A percentile compares a stretch with the other conserved stretches of the same genome.
Evolutionary conservation across 2,113 vertebrate genomes (phyloP).

Genomic region (Anguilla rostrata): DNA sequence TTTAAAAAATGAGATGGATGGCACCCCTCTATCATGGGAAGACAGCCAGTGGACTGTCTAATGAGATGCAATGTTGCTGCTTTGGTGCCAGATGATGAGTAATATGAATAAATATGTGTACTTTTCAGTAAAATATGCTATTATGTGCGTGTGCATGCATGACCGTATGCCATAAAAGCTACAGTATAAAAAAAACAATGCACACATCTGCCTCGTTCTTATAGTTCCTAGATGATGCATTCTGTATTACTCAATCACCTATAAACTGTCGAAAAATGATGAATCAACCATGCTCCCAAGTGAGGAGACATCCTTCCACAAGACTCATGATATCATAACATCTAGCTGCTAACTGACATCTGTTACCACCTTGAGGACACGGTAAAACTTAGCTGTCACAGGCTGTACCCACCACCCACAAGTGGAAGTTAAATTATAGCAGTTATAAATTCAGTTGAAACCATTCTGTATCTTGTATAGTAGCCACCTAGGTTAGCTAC

Average conservation of each 20-base stretch:
- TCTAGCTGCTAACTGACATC: background rate
- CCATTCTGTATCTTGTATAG: background rate
- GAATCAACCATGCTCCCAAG: background rate
- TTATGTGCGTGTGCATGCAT: background rate
- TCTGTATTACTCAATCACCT: background rate
- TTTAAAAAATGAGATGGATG: background rate
- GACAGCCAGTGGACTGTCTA: background rate
- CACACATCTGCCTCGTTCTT: background rate
- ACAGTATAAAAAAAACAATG: background rate
- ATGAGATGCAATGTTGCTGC: background rate
- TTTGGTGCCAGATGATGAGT: background rate
- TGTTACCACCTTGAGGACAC: background rate
- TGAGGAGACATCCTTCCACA: background rate
- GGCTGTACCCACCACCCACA: background rate
- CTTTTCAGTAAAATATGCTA: background rate
- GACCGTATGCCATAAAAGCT: background rate
- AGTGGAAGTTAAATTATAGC: no score
- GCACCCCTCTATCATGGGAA: background rate
- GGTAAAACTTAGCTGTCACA: background rate
- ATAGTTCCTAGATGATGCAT: background rate
- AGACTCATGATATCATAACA: background rate
- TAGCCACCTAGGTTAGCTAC: background rate
- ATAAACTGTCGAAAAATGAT: background rate
- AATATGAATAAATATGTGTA: background rate
- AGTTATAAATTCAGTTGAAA: background rate